Base-by-base conservation (phyloP, 2,797 vertebrate species). In the Peromyscus melanophrys region DNA sequence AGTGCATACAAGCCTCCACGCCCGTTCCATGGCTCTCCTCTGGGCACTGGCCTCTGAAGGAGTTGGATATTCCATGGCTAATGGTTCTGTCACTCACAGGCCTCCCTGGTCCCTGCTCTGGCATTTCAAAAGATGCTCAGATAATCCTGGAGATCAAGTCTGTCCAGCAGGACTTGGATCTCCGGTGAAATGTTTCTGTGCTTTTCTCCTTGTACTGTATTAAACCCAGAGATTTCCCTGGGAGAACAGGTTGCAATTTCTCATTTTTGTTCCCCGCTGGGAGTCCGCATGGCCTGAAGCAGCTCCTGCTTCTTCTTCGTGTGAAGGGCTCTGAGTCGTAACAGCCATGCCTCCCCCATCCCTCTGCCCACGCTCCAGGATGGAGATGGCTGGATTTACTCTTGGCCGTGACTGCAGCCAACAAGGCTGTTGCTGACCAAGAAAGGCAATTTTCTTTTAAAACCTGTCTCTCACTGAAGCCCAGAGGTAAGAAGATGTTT, bases 211-310 rank as follows among this genome's bases (percentile, higher is more conserved):
- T 31, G 16, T 1, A 63, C 13, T n/a, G 37, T 34, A 34, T 21
- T 59, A 95, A 19, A 21, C 3, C 73, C 65, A 23, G 97, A 96
- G 94, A 17, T 94, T 67, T 95, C 34, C 94, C 16, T 27, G 46
- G 43, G 77, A 52, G 49, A 59, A 2, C 67, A 89, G 80, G 75
- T 67, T 34, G 89, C 77, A 57, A 46, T 57, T 11, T 27, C 77
- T 77, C 4, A 0, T 31, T 96, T 96, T 34, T 12, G 25, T 69
- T 34, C 27, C 77, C 43, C 40, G 13, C 3, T 23, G 88, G 93
- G 90, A 55, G 67, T 34, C 11, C 13, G 76, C 34, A 40, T 5
- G 3, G 52, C 93, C 67, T 0, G 69, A 3, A 40, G 81, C 19
- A 0, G 86, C 10, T 49, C 46, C 69, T 23, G 4, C 16, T 31